Conservation (phyloP, 92 coral and sea anemone genomes). For the Palythoa caribaeorum region DNA sequence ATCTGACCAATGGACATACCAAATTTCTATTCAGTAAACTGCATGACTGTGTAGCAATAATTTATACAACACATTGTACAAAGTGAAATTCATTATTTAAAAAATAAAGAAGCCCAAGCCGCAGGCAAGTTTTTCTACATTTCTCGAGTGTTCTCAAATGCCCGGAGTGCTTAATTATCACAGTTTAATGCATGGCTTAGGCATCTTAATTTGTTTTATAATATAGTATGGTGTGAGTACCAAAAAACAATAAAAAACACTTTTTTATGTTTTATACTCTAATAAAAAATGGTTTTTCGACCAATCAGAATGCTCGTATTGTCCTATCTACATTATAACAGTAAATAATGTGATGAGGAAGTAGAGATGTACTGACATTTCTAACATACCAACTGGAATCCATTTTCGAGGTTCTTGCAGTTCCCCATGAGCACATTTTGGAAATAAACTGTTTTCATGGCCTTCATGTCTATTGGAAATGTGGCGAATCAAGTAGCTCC, state of each 20-base stretch:
- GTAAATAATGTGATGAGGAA: constrained; percentile 8
- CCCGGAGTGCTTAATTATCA: no score
- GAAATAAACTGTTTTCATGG: constrained; percentile 23
- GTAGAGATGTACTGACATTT: background rate
- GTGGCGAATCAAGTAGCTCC: constrained; percentile 46
- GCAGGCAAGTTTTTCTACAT: background rate
- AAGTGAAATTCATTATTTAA: no score
- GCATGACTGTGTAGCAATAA: background rate
- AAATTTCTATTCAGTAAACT: background rate
- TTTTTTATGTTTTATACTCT: background rate
- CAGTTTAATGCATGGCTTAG: background rate
- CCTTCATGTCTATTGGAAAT: constrained; percentile 44
- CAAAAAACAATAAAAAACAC: background rate
- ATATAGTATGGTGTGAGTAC: background rate
- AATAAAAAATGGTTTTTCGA: no score
- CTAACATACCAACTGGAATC: constrained; percentile 37
- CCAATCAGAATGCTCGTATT: background rate
- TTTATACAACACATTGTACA: background rate
- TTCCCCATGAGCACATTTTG: constrained; percentile 43
- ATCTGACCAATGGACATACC: background rate
- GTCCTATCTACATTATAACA: background rate
- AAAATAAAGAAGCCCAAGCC: background rate
- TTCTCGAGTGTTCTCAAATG: no score
- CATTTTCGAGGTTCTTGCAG: constrained; percentile 35
- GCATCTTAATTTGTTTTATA: background rate